Conservation (phyloP, 2,888 invertebrate species). For the Polydrusus cervinus region DNA sequence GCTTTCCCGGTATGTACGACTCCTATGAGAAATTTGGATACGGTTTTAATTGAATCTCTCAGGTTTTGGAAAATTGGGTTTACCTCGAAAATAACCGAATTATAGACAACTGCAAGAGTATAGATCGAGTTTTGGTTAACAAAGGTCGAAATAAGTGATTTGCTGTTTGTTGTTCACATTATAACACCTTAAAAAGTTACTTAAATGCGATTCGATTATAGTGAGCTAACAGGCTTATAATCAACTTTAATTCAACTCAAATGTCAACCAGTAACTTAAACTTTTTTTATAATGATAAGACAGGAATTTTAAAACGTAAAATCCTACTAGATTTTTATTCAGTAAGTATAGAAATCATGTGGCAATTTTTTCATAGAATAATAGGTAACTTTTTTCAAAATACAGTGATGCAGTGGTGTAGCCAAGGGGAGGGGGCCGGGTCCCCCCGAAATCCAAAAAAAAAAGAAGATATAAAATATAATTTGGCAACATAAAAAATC, state of each 20-base stretch:
- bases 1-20: slow-evolving; percentile 19
- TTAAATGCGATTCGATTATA: no score
- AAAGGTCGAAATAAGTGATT: no score
- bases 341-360: neutral
- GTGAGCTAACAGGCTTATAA: no score
- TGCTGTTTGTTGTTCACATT: no score
- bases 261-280: neutral
- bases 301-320: slow-evolving; percentile 14
- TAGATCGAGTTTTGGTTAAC: neutral
- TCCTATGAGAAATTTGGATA: slow-evolving; percentile 37
- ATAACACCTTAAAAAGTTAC: no score
- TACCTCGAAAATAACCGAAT: neutral
- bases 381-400: no score
- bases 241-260: neutral
- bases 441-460: no score
- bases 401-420: no score
- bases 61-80: slow-evolving; percentile 1
- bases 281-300: slow-evolving; percentile 4
- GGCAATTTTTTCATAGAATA: no score
- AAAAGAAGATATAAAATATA: no score
- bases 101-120: neutral
- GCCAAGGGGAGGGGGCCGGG: no score
- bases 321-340: neutral
- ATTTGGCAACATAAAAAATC: no score
- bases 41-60: neutral